A percentile compares a stretch with the other conserved stretches of the same genome.
Conservation (phyloP, 2,797 vertebrate genomes). For the Arrhamphus sclerolepis region DNA sequence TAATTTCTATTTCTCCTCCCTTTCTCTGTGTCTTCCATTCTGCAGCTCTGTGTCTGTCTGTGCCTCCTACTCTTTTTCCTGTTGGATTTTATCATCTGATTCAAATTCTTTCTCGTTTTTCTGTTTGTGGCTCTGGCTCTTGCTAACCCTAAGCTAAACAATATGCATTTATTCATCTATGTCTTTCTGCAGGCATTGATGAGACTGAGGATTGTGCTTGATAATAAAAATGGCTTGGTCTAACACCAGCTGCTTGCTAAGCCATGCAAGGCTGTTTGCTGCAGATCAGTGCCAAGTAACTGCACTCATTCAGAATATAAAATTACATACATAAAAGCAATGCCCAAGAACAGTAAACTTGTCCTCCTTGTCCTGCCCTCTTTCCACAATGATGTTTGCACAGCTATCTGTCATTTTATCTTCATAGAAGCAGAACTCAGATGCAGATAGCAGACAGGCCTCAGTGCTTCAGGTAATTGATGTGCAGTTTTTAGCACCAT, state of each 20-base stretch:
- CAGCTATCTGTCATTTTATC: constrained; percentile 52
- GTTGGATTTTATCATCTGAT: constrained; percentile 64
- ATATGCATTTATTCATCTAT: constrained; percentile 68
- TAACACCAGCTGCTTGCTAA: constrained; percentile 66
- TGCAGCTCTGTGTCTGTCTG: constrained; percentile 17
- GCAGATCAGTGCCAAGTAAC: constrained; percentile 61
- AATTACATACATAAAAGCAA: constrained; percentile 31
- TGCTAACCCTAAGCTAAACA: constrained; percentile 70
- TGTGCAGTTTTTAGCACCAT: constrained; percentile 76
- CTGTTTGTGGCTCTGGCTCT: constrained; percentile 59
- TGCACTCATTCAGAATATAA: constrained; percentile 54
- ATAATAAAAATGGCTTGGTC: constrained; percentile 73
- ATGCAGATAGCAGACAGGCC: constrained; percentile 69
- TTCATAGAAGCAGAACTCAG: constrained; percentile 47
- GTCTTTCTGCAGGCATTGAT: constrained; percentile 70
- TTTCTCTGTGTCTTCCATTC: constrained; percentile 19
- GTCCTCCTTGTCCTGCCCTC: constrained; percentile 30
- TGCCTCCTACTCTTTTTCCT: constrained; percentile 34
- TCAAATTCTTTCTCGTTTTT: constrained; percentile 54
- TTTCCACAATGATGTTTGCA: constrained; percentile 35
- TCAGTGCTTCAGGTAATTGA: constrained; percentile 78
- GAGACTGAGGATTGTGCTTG: constrained; percentile 65
- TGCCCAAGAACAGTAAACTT: constrained; percentile 10
- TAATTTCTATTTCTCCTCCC: constrained; percentile 40
- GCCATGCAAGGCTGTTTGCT: constrained; percentile 68